phyloP scores from a whole-genome alignment of 2,113 vertebrate species.

The Scomber colias region DNA sequence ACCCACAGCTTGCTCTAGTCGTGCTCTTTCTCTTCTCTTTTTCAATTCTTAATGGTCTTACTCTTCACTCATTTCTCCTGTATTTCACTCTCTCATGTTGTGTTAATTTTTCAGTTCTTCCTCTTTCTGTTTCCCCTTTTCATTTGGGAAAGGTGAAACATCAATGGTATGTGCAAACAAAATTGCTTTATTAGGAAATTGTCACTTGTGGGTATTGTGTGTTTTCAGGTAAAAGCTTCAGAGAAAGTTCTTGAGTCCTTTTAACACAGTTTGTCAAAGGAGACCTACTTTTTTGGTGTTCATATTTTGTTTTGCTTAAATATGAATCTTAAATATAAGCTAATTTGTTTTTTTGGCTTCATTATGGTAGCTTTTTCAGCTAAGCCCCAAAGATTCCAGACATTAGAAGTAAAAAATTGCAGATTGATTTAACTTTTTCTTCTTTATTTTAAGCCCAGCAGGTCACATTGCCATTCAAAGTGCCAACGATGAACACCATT shows the following conservation, averaged over 20 bases:
- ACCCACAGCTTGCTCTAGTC: conserved; percentile 22
- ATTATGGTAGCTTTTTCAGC: background rate
- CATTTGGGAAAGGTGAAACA: conserved; percentile 23
- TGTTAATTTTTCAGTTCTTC: background rate
- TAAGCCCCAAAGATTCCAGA: too few relatives aligned
- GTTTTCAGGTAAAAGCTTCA: background rate
- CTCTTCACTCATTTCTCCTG: background rate
- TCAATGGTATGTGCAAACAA: conserved; percentile 1
- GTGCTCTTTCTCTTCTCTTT: conserved; percentile 8
- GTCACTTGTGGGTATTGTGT: background rate
- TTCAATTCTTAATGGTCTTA: background rate
- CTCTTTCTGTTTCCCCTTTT: background rate
- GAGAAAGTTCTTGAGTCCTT: conserved; percentile 6
- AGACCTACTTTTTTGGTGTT: conserved; percentile 10
- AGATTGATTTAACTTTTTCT: too few relatives aligned
- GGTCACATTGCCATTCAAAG: too few relatives aligned
- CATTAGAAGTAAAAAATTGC: too few relatives aligned
- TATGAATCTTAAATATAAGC: background rate
- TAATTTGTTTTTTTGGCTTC: background rate
- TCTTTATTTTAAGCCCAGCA: too few relatives aligned
- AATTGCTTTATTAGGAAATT: conserved; percentile 18
- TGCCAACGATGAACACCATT: too few relatives aligned
- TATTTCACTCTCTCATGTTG: background rate
- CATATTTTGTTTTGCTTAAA: background rate
- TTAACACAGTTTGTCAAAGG: background rate